phyloP scores from a whole-genome alignment of 2,113 vertebrate species.

The Plotosus lineatus region DNA sequence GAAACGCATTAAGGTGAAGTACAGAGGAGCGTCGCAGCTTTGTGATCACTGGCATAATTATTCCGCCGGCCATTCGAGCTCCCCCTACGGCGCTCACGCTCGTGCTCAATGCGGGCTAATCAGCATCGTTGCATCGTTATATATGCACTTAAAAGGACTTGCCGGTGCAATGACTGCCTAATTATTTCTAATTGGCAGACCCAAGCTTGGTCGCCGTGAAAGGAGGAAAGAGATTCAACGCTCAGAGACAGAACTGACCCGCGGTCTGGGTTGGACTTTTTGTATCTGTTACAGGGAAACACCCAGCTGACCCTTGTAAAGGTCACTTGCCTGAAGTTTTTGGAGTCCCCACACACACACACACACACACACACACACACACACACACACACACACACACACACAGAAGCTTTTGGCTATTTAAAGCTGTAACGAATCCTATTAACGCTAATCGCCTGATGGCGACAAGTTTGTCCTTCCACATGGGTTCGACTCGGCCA shows the following conservation, averaged over 20 bases:
- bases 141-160: slow-evolving; percentile 99
- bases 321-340: slow-evolving; percentile 22
- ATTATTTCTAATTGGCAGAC: slow-evolving; percentile 99
- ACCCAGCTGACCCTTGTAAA: slow-evolving; percentile 6
- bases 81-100: slow-evolving; percentile 61
- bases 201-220: slow-evolving; percentile 90
- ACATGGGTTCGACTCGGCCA: background rate
- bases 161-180: slow-evolving; percentile 98
- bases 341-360: no score
- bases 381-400: no score
- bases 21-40: slow-evolving; percentile 96
- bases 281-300: slow-evolving; percentile 25
- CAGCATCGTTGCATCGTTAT: slow-evolving; percentile 98
- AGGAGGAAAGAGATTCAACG: background rate
- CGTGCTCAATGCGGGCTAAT: slow-evolving; percentile 91
- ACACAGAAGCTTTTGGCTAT: slow-evolving; percentile 1
- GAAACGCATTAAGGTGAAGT: slow-evolving; percentile 99
- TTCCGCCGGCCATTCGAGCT: slow-evolving; percentile 93
- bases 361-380: no score
- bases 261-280: slow-evolving; percentile 7
- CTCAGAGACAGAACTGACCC: slow-evolving; percentile 59
- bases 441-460: slow-evolving; percentile 28
- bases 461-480: slow-evolving; percentile 17
- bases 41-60: slow-evolving; percentile 99
- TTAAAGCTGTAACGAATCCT: slow-evolving; percentile 32